A percentile compares a stretch with the other conserved stretches of the same genome.
These are phyloP conservation scores for Lamellibrachia columna DNA, from an alignment of 2,888 invertebrate species.

Conservation along the genomic window DNA sequence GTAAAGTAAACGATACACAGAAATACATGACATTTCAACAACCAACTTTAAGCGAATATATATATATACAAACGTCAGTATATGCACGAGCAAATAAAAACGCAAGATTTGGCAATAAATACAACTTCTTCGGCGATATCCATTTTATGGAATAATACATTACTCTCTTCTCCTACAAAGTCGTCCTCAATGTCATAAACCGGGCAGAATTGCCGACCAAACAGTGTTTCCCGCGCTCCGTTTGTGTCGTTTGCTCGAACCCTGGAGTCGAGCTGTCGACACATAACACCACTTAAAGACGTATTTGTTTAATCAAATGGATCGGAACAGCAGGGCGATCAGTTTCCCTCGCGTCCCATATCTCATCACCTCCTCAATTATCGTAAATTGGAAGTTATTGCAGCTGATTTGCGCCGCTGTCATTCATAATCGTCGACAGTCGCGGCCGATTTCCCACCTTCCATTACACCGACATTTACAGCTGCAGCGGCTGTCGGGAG, in stretches of 20 bases:
- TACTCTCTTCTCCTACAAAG: not conserved
- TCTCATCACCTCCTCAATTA: not conserved
- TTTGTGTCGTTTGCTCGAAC: not conserved
- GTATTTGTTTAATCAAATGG: not conserved
- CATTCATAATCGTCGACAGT: not conserved
- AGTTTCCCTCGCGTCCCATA: not conserved
- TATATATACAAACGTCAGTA: no score
- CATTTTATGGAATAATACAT: no score
- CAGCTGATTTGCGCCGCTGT: not conserved
- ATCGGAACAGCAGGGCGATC: conserved; percentile 3
- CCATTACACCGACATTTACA: not conserved
- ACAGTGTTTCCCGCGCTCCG: not conserved
- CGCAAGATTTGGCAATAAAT: no score
- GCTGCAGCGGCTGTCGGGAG: not conserved
- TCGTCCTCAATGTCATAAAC: not conserved
- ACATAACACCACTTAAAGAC: conserved; percentile 2
- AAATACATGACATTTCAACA: no score
- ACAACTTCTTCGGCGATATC: no score
- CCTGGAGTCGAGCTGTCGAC: not conserved
- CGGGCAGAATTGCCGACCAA: not conserved
- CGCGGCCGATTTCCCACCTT: not conserved
- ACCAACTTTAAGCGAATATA: no score
- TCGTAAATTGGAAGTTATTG: conserved; percentile 16
- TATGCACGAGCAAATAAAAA: no score
- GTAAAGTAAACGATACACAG: no score